These are phyloP conservation scores for Siphlonurus alternatus DNA, from an alignment of 2,888 invertebrate genomes.

Conservation along the genomic window DNA sequence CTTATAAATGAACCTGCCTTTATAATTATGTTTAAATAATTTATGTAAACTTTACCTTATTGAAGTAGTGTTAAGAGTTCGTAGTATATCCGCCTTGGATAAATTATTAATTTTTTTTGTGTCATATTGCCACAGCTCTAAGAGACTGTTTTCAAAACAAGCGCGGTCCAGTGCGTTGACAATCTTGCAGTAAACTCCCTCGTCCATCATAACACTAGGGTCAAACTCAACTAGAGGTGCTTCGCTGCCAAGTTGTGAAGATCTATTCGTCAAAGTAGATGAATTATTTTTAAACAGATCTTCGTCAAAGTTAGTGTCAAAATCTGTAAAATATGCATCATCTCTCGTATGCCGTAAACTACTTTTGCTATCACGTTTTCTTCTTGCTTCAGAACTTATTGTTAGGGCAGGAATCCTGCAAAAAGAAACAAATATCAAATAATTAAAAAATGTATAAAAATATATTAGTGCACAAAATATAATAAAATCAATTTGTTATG, in stretches of 20 bases:
- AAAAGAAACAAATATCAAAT: too few relatives aligned
- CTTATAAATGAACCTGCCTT: too few relatives aligned
- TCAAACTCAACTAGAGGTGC: too few relatives aligned
- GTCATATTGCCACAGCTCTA: conserved; percentile 54
- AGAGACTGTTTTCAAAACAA: conserved; percentile 45
- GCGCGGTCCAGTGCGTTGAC: conserved; percentile 39
- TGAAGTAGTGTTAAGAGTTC: conserved; percentile 38
- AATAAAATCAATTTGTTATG: too few relatives aligned
- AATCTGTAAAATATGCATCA: background rate
- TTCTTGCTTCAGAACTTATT: too few relatives aligned
- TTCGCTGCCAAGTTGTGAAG: too few relatives aligned
- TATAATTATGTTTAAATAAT: too few relatives aligned
- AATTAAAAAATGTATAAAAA: too few relatives aligned
- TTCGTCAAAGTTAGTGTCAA: background rate
- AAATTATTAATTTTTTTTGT: conserved; percentile 31
- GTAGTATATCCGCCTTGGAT: conserved; percentile 42
- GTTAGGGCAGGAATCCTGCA: background rate
- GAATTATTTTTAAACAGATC: background rate
- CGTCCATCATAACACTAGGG: conserved; percentile 36
- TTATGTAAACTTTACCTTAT: conserved; percentile 23
- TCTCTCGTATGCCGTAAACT: too few relatives aligned
- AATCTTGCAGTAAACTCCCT: conserved; percentile 43
- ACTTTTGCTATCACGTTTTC: too few relatives aligned
- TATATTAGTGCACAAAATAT: too few relatives aligned
- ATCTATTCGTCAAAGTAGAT: background rate